phyloP scores from a whole-genome alignment of 2,888 invertebrate genomes.

The Eumacrocentrus americanus region DNA sequence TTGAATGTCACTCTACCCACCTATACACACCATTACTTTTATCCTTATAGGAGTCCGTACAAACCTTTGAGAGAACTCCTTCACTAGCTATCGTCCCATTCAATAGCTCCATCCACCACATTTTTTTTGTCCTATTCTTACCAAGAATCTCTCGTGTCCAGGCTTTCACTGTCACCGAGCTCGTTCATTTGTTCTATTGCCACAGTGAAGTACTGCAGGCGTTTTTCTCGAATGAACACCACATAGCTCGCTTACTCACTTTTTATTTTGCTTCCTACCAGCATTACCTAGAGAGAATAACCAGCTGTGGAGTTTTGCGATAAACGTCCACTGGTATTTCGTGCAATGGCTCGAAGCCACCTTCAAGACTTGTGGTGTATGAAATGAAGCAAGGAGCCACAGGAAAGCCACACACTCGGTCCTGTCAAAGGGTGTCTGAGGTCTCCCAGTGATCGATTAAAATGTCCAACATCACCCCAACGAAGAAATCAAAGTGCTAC shows the following conservation, averaged over 20 bases:
- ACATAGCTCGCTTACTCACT: neutral
- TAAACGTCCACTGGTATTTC: neutral
- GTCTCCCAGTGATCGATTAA: slow-evolving; percentile 1
- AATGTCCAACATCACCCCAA: neutral
- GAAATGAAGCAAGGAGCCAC: neutral
- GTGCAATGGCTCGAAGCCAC: neutral
- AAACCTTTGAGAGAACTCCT: slow-evolving; percentile 16
- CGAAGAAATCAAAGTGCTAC: neutral
- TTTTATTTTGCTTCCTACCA: neutral
- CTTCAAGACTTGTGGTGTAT: neutral
- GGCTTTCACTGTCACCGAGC: slow-evolving; percentile 7
- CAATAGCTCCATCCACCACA: slow-evolving; percentile 19
- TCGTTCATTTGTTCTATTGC: slow-evolving; percentile 10
- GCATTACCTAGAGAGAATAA: too few species aligned
- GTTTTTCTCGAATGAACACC: slow-evolving; percentile 9
- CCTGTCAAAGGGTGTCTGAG: slow-evolving; percentile 3
- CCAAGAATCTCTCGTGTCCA: slow-evolving; percentile 9
- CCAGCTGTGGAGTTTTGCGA: too few species aligned
- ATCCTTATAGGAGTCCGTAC: slow-evolving; percentile 18
- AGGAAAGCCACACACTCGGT: slow-evolving; percentile 5
- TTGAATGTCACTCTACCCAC: slow-evolving; percentile 16
- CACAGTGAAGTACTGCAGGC: slow-evolving; percentile 11
- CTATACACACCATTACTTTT: slow-evolving; percentile 13
- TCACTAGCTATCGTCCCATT: slow-evolving; percentile 22
- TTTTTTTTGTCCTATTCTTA: slow-evolving; percentile 10